Base-by-base conservation (phyloP, 2,797 vertebrate genomes). In the Enteromius mattozi region DNA sequence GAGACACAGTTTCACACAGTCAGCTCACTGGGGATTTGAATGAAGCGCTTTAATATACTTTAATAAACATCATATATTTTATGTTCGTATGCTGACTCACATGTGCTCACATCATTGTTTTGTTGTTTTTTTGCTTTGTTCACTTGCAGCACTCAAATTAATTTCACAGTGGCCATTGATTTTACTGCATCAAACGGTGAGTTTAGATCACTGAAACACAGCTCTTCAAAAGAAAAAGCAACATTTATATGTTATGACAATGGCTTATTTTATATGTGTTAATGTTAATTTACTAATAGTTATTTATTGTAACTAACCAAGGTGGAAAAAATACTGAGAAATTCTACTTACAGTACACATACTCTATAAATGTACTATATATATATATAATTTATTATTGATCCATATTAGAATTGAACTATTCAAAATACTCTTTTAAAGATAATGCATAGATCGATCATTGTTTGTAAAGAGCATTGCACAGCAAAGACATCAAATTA, bases 131-230 rank as follows among this genome's bases (percentile, higher is more conserved):
- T 89, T 83, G 19, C 33, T 89, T 88, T 87, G 84, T 90, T 89
- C 35, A 92, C 93, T 94, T 95, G 87, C 92, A 99, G 98, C 91
- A 99, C 98, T 6, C 98, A 99, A 93, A 98, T 99, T 92, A 99
- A 99, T 96, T 99, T 99, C 93, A 99, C 98, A 21, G 98, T 99
- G 85, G 98, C 98, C 86, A 99, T 99, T 92, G 98, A 99, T 95
- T 99, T 99, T 94, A 99, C 98, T 35, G 98, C 98, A 84, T 99
- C 98, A 85, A 99, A 99, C 82, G 98, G 98, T 99, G 91, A 98
- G 97, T 93, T 80, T 82, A 40, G 65, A 75, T 86, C 75, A 59
- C 35, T 56, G 42, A 21, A 63, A 59, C 63, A 72, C 72, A 56
- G 78, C 82, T 69, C 59, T 45, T 51, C 59, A 77, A 79, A 81